These are phyloP conservation scores for Dioctria linearis DNA, from an alignment of 2,888 invertebrate species.

Conservation along the genomic window DNA sequence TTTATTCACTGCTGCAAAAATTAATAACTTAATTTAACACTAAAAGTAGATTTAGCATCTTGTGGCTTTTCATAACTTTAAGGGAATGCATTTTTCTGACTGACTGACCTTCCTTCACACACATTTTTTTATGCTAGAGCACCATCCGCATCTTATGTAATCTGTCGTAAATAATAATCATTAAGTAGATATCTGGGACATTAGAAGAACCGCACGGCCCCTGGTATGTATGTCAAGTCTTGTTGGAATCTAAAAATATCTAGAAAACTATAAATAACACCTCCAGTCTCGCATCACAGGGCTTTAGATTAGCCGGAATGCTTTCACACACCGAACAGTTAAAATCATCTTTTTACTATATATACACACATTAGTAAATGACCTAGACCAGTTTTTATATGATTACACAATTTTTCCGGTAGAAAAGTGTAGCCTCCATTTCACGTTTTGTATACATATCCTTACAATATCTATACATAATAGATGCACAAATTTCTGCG, in stretches of 20 bases:
- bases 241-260: conserved; percentile 26
- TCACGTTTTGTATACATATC: too few species aligned
- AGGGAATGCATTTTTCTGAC: neutral
- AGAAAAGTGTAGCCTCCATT: too few species aligned
- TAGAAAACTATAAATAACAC: conserved; percentile 33
- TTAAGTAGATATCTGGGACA: conserved; percentile 43
- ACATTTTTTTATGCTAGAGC: neutral
- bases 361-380: neutral
- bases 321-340: conserved; percentile 15
- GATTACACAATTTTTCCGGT: too few species aligned
- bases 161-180: conserved; percentile 33
- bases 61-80: neutral
- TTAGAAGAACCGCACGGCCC: conserved; percentile 23
- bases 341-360: conserved; percentile 6
- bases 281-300: conserved; percentile 23
- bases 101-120: conserved; percentile 30
- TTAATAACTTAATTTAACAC: too few species aligned
- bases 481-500: conserved; percentile 15
- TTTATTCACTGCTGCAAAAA: too few species aligned
- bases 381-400: too few species aligned
- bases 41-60: neutral
- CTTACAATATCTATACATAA: neutral
- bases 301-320: conserved; percentile 25
- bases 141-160: conserved; percentile 7
- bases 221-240: conserved; percentile 38